A percentile compares a stretch with the other conserved stretches of the same genome.
phyloP scores from a whole-genome alignment of 2,113 vertebrate genomes.

The Sterna hirundo region DNA sequence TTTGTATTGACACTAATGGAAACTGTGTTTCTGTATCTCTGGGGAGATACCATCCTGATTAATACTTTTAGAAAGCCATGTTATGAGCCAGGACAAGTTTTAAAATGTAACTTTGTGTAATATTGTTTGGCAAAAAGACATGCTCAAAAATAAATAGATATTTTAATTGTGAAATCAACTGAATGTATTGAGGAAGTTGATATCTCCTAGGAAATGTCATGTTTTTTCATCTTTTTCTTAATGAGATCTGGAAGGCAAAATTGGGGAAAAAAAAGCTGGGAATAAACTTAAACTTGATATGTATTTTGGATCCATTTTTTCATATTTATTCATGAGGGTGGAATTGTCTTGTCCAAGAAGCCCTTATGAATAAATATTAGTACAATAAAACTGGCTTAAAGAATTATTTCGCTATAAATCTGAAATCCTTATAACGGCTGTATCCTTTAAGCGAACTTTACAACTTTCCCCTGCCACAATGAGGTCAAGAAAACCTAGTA shows the following conservation, averaged over 20 bases:
- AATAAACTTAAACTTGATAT: neutral
- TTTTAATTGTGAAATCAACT: neutral
- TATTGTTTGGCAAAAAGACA: neutral
- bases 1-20: neutral
- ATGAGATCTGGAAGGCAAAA: neutral
- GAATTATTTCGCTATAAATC: conserved; percentile 9
- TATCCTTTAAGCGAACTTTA: conserved; percentile 4
- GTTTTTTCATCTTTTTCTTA: neutral
- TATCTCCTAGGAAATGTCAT: neutral
- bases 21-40: neutral
- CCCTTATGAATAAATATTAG: conserved; percentile 21
- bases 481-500: conserved; percentile 33
- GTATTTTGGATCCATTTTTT: neutral
- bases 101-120: neutral
- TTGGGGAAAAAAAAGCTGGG: neutral
- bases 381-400: neutral
- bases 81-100: neutral
- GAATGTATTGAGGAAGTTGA: neutral
- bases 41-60: neutral
- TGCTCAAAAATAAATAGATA: neutral
- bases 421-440: neutral
- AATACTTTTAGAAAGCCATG: neutral
- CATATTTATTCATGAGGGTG: neutral
- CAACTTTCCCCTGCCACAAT: neutral
- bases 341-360: neutral